Evolutionary conservation across 2,797 vertebrate species (phyloP).

Genomic region (Darevskia mixta): DNA sequence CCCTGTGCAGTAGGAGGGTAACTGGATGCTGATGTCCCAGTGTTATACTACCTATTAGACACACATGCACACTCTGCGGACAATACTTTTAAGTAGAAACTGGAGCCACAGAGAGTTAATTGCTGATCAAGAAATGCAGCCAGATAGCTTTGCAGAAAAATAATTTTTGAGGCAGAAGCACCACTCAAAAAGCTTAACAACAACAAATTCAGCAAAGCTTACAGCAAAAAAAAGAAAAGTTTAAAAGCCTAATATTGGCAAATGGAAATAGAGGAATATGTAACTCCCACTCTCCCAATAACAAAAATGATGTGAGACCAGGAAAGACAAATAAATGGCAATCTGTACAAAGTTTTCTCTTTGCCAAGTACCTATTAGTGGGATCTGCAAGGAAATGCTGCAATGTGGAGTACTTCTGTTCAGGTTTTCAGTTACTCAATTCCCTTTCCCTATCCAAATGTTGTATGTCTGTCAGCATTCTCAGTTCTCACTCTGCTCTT

Average conservation of each 20-base stretch:
- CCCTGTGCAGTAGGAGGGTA: not conserved
- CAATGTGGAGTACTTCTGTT: not conserved
- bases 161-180: not conserved
- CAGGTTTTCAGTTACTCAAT: too few relatives aligned
- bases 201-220: not conserved
- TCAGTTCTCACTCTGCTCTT: too few relatives aligned
- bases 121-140: not conserved
- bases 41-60: not conserved
- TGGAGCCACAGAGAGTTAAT: not conserved
- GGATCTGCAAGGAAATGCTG: not conserved
- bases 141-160: not conserved
- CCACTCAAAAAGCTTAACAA: not conserved
- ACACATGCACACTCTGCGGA: not conserved
- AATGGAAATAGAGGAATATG: too few relatives aligned
- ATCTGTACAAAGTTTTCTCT: not conserved
- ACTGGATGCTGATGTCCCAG: not conserved
- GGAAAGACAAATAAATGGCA: not conserved
- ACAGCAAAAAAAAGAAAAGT: not conserved
- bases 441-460: too few relatives aligned
- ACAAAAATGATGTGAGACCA: not conserved
- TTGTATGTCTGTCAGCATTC: too few relatives aligned
- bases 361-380: not conserved
- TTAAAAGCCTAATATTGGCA: not conserved
- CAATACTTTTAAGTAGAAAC: not conserved
- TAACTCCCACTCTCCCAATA: not conserved